A percentile compares a stretch with the other conserved stretches of the same genome.
These are phyloP conservation scores for Ecliptopera silaceata DNA, from an alignment of 2,888 invertebrate genomes.

Conservation along the genomic window DNA sequence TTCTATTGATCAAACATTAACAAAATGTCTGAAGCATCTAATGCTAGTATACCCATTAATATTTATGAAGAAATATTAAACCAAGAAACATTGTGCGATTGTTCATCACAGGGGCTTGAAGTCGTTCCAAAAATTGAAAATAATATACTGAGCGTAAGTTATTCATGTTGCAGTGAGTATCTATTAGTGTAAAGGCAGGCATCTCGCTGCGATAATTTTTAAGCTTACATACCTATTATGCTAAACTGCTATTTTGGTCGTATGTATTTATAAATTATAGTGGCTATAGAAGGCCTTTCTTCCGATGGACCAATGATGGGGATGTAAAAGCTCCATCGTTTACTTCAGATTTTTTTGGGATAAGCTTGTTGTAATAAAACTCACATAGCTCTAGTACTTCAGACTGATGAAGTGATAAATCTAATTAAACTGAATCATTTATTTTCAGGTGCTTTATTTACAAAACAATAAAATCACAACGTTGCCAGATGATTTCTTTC, in stretches of 20 bases:
- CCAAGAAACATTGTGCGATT: slow-evolving; percentile 57
- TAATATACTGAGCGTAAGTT: slow-evolving; percentile 57
- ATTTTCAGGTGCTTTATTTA: slow-evolving; percentile 69
- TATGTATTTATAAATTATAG: not conserved
- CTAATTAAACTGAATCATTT: too few relatives aligned
- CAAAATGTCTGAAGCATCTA: slow-evolving; percentile 52
- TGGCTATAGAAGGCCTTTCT: too few relatives aligned
- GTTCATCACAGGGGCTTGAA: slow-evolving; percentile 54
- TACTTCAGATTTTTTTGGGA: too few relatives aligned
- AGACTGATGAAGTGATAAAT: too few relatives aligned
- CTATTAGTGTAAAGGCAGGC: too few relatives aligned
- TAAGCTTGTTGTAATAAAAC: too few relatives aligned
- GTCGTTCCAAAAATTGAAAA: slow-evolving; percentile 54
- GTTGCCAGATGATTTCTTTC: slow-evolving; percentile 84
- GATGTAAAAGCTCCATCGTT: too few relatives aligned
- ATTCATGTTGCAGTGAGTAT: not conserved
- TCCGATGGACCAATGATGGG: too few relatives aligned
- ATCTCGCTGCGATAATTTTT: too few relatives aligned
- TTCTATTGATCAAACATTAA: slow-evolving; percentile 53
- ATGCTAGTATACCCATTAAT: slow-evolving; percentile 38
- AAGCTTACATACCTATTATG: not conserved
- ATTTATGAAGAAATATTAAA: slow-evolving; percentile 63
- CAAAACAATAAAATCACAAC: slow-evolving; percentile 79
- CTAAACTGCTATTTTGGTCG: not conserved
- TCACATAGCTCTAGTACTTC: too few relatives aligned